These are phyloP conservation scores for Lasiurus cinereus DNA, from an alignment of 2,113 vertebrate genomes.

Conservation along the genomic window DNA sequence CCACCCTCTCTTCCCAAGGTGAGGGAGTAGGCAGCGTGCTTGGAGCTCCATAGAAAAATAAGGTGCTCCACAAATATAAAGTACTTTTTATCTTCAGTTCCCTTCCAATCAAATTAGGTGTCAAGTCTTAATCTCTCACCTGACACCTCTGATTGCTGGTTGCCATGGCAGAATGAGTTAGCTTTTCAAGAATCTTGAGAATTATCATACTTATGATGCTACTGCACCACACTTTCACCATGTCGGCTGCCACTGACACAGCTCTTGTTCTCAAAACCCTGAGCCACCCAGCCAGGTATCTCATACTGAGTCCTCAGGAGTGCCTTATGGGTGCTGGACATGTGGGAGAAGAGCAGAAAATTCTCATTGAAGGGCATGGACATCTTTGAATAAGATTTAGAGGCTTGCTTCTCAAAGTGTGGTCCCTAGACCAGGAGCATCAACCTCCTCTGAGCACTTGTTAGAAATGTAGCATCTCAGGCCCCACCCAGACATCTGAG, in stretches of 20 bases:
- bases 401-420: not conserved
- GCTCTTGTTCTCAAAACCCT: not conserved
- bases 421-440: not conserved
- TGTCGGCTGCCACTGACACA: not conserved
- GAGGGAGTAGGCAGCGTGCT: slow-evolving; percentile 62
- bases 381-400: not conserved
- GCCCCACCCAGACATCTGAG: not conserved
- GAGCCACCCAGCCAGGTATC: not conserved
- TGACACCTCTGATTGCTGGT: slow-evolving; percentile 76
- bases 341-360: accelerated
- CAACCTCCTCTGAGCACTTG: not conserved
- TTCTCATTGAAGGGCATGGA: not conserved
- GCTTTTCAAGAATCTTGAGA: slow-evolving; percentile 71
- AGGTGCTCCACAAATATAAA: slow-evolving; percentile 61
- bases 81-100: slow-evolving; percentile 69
- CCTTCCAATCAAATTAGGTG: slow-evolving; percentile 69
- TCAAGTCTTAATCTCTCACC: slow-evolving; percentile 75
- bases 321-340: accelerated
- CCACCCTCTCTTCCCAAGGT: slow-evolving; percentile 27
- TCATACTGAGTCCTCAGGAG: accelerated
- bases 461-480: not conserved
- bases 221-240: not conserved
- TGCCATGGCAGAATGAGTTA: slow-evolving; percentile 77
- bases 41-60: slow-evolving; percentile 54
- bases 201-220: slow-evolving; percentile 42